Conservation (phyloP, 1,140 invertebrate species). For the Drosophila ohnishii region DNA sequence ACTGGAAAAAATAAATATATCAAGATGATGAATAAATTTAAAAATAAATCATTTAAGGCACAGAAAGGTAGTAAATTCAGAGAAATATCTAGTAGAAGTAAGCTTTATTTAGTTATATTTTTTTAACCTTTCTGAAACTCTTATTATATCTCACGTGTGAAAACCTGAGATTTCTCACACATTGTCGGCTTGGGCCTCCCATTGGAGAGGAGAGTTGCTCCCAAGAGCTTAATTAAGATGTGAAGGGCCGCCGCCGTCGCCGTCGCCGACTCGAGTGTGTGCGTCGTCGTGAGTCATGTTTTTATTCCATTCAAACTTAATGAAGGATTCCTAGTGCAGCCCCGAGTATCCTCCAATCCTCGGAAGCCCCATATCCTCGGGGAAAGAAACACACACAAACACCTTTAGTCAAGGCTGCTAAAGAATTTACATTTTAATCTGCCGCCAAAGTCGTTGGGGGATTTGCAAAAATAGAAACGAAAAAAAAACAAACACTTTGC, state of each 20-base stretch:
- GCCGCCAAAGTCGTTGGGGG: conserved; percentile 63
- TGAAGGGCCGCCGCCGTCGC: conserved; percentile 42
- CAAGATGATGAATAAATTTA: not conserved
- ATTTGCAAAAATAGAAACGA: conserved; percentile 34
- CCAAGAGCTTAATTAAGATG: conserved; percentile 80
- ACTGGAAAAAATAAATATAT: not conserved
- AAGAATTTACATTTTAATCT: conserved; percentile 80
- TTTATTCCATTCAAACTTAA: conserved; percentile 78
- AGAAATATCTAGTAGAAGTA: not conserved
- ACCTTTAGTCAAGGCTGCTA: conserved; percentile 32
- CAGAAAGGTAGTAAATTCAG: not conserved
- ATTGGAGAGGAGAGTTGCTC: conserved; percentile 55
- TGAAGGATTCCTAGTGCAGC: conserved; percentile 60
- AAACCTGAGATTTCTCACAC: conserved; percentile 68
- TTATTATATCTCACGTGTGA: not conserved
- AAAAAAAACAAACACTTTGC: conserved; percentile 49
- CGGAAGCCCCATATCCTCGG: conserved; percentile 18
- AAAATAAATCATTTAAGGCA: not conserved
- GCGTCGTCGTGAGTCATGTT: conserved; percentile 30
- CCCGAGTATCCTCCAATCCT: conserved; percentile 20
- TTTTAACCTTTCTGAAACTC: no score
- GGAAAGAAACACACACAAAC: conserved; percentile 23
- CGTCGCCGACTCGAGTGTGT: conserved; percentile 36
- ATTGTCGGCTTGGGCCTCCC: conserved; percentile 44
- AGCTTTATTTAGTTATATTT: no score